These are phyloP conservation scores for Lophura nycthemera DNA, from an alignment of 2,113 vertebrate genomes.

Conservation along the genomic window DNA sequence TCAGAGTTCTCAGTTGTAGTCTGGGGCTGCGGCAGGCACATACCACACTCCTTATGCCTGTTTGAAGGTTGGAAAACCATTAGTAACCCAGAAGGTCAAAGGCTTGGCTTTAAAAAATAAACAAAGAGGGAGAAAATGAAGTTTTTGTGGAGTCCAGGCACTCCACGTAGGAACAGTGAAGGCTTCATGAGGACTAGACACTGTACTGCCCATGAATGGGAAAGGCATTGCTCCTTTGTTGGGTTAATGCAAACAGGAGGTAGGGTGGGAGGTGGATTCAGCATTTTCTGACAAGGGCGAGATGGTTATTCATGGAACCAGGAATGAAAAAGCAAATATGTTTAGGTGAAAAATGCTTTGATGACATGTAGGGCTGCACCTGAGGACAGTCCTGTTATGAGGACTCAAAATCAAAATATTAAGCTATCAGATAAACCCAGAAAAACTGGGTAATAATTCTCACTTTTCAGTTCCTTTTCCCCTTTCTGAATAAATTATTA, in stretches of 20 bases:
- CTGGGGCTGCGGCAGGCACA: conserved; percentile 7
- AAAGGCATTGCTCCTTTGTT: background rate
- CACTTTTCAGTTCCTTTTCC: background rate
- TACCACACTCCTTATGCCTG: background rate
- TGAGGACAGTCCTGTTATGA: background rate
- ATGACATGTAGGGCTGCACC: accelerated
- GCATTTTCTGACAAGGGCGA: background rate
- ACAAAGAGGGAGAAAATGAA: background rate
- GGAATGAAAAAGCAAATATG: background rate
- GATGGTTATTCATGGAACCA: background rate
- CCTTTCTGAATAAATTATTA: background rate
- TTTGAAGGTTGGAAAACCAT: conserved; percentile 48
- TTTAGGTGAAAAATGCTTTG: background rate
- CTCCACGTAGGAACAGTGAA: background rate
- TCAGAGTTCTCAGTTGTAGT: conserved; percentile 35
- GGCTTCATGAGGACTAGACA: background rate
- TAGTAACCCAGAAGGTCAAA: conserved; percentile 26
- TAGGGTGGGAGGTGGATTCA: background rate
- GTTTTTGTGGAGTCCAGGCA: background rate
- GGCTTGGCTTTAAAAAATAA: conserved; percentile 32
- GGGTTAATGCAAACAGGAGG: background rate
- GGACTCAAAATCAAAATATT: background rate
- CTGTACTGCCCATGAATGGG: accelerated
- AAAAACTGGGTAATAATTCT: background rate
- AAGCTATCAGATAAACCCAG: background rate